These are phyloP conservation scores for Trinectes maculatus DNA, from an alignment of 2,113 vertebrate genomes.

Conservation along the genomic window DNA sequence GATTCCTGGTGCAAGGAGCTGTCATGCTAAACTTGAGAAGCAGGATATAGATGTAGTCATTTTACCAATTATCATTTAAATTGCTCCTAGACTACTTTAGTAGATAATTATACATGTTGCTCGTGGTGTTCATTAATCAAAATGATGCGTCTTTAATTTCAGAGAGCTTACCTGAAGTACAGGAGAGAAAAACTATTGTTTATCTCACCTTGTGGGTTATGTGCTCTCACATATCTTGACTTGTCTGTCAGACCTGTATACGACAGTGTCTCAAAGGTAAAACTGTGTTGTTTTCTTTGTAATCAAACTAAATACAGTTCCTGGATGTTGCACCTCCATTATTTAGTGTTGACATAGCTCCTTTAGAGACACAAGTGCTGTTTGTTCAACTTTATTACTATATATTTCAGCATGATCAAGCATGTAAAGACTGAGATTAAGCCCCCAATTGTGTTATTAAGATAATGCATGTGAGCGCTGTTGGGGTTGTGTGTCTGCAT, in stretches of 20 bases:
- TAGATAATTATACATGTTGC: neutral
- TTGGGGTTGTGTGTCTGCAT: neutral
- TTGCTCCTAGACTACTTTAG: neutral
- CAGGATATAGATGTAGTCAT: neutral
- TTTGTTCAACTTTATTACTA: slow-evolving; percentile 8
- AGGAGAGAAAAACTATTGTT: neutral
- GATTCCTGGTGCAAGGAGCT: neutral
- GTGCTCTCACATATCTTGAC: neutral
- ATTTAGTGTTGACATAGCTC: slow-evolving; percentile 14
- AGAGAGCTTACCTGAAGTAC: neutral
- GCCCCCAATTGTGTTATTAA: slow-evolving; percentile 29
- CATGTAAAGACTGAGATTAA: slow-evolving; percentile 36
- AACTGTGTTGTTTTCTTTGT: neutral
- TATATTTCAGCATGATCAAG: slow-evolving; percentile 10
- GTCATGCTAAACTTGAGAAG: neutral
- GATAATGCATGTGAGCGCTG: slow-evolving; percentile 10
- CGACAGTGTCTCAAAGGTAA: neutral
- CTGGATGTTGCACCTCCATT: slow-evolving; percentile 2
- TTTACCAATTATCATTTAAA: neutral
- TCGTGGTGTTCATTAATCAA: slow-evolving; percentile 5
- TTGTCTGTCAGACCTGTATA: slow-evolving; percentile 11
- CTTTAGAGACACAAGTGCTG: neutral
- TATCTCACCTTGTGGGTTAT: neutral
- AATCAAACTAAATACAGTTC: slow-evolving; percentile 27
- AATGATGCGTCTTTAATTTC: neutral